Percentiles rank a stretch among this genome's conserved stretches.
These are phyloP conservation scores for Calliphora vicina DNA, from an alignment of 1,140 invertebrate species.

Conservation along the genomic window DNA sequence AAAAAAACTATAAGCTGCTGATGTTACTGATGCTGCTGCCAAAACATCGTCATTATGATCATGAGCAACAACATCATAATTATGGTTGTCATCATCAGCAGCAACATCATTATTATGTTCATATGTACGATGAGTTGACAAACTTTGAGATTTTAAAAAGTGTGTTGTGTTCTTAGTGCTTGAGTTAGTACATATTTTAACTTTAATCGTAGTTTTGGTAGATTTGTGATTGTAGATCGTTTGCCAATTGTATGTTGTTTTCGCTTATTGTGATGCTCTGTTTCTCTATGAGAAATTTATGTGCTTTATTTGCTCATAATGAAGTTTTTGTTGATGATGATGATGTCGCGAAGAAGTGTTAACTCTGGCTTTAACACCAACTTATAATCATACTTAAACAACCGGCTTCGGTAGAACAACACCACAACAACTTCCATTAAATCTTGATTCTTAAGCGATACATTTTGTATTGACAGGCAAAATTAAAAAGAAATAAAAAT, in stretches of 20 bases:
- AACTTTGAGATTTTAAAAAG: neutral
- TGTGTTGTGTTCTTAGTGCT: neutral
- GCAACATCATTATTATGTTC: slow-evolving; percentile 1
- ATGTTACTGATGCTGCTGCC: neutral
- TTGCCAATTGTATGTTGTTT: neutral
- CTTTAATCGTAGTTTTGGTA: neutral
- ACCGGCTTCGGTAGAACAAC: neutral
- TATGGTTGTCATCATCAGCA: neutral
- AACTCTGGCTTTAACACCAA: neutral
- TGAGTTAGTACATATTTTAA: neutral
- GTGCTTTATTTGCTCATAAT: neutral
- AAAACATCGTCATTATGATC: neutral
- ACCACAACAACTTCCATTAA: neutral
- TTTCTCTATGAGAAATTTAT: neutral
- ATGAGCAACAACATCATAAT: neutral
- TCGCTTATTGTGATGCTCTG: neutral
- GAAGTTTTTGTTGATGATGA: neutral
- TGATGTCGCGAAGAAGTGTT: neutral
- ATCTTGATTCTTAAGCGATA: neutral
- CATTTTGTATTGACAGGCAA: neutral
- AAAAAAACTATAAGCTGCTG: neutral
- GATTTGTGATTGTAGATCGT: neutral
- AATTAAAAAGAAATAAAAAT: neutral
- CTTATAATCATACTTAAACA: neutral
- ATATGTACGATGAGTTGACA: neutral